Base-by-base conservation (phyloP, 2,888 invertebrate genomes). In the Lepidochitona cinerea region DNA sequence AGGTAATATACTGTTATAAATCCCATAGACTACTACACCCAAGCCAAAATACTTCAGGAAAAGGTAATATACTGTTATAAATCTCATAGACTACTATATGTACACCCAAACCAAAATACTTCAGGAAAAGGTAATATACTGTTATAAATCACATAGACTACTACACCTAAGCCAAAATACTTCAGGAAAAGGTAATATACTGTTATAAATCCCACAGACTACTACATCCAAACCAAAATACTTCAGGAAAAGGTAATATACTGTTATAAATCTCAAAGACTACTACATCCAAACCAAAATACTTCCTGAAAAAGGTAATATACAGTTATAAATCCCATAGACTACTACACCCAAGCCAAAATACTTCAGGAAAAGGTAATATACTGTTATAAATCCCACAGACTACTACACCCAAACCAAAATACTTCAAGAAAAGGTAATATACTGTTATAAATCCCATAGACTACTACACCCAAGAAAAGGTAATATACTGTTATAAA, bases 331-430 rank as follows among this genome's bases (percentile, higher is more conserved):
- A 79, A 79, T 71, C 87, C 87, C 1, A 74, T 88, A 37, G 88
- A 88, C 72, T 84, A 82, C 70, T 88, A 88, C 76, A 88, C 88
- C 9, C 81, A 85, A 72, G 87, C 87, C 14, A 88, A 88, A 74
- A 87, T 88, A 29, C 74, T 85, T 6, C 88, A 88, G 71, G 88
- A 88, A 75, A 83, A 88, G 84, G 87, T 86, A 67, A 54, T n/a
- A n/a, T n/a, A n/a, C n/a, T 73, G 86, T 87, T 23, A 49, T 70
- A 4, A 79, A 79, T 71, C 87, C 87, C 1, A 74, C 87, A 37
- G 88, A 88, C 72, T 84, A 82, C 70, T 88, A 88, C 76, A 88
- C 88, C 9, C 81, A 85, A 72, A 87, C 87, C 14, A 88, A 88
- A 74, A 87, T 88, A 29, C 74, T 85, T 6, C 88, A 88, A 71